phyloP scores from a whole-genome alignment of 2,797 vertebrate species.

The Trachops cirrhosus region DNA sequence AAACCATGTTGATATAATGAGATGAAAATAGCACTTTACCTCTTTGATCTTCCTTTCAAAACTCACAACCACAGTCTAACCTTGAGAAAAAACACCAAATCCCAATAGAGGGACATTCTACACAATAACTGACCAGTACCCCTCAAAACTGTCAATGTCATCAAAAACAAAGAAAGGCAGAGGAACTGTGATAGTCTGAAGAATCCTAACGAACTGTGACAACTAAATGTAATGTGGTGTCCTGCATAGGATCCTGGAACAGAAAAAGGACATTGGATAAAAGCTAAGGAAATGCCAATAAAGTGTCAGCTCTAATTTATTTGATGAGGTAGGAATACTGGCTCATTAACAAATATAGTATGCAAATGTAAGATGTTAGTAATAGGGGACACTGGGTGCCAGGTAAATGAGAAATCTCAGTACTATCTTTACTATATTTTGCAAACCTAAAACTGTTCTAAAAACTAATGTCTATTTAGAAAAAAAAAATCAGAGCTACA shows the following conservation, averaged over 20 bases:
- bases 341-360: not conserved
- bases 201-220: not conserved
- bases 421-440: not conserved
- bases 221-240: not conserved
- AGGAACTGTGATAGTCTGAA: not conserved
- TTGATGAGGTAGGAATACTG: not conserved
- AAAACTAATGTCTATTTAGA: not conserved
- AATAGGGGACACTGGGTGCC: not conserved
- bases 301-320: not conserved
- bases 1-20: not conserved
- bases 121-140: not conserved
- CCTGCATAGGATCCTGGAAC: not conserved
- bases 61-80: not conserved
- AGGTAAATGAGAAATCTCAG: not conserved
- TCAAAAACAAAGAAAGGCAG: not conserved
- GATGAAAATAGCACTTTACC: not conserved
- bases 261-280: not conserved
- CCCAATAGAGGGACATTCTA: not conserved
- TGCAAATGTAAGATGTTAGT: not conserved
- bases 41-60: not conserved
- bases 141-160: not conserved
- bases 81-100: not conserved
- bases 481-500: not conserved
- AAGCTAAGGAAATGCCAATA: not conserved
- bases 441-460: not conserved